Evolutionary conservation across 2,797 vertebrate genomes (phyloP).

Genomic region (Zalophus californianus): DNA sequence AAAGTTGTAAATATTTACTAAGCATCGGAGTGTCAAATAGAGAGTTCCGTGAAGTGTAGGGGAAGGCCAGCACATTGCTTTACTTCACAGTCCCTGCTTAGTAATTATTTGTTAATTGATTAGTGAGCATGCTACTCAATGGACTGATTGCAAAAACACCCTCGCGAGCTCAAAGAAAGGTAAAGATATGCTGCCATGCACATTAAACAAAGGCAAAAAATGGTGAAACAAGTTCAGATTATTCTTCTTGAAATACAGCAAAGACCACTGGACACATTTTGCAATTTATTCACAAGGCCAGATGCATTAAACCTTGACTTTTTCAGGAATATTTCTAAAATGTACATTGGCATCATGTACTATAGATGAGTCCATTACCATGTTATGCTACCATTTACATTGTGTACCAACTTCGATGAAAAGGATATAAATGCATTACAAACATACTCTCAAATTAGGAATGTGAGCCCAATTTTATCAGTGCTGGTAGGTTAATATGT

Average conservation of each 20-base stretch:
- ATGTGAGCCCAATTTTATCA: slow-evolving; percentile 65
- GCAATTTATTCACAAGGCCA: not conserved
- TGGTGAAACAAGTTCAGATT: not conserved
- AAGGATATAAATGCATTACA: slow-evolving; percentile 54
- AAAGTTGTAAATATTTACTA: slow-evolving; percentile 69
- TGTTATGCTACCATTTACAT: slow-evolving; percentile 47
- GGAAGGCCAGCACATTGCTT: not conserved
- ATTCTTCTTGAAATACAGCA: not conserved
- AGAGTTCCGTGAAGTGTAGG: not conserved
- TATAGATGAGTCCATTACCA: not conserved
- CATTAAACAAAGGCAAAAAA: slow-evolving; percentile 8
- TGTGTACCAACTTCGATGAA: slow-evolving; percentile 38
- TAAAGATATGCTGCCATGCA: not conserved
- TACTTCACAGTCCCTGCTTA: slow-evolving; percentile 32
- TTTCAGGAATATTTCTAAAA: slow-evolving; percentile 13
- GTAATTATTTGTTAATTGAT: slow-evolving; percentile 68
- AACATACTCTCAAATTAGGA: slow-evolving; percentile 58
- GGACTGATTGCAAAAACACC: not conserved
- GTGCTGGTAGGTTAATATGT: slow-evolving; percentile 68
- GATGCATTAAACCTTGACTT: not conserved
- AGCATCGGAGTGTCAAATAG: slow-evolving; percentile 51
- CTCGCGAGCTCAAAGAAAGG: slow-evolving; percentile 51
- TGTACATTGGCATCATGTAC: not conserved
- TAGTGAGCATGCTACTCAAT: slow-evolving; percentile 4
- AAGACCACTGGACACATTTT: not conserved